These are phyloP conservation scores for Hippasteria phrygiana DNA, from an alignment of 53 echinoderm and acorn worm genomes.

Conservation along the genomic window DNA sequence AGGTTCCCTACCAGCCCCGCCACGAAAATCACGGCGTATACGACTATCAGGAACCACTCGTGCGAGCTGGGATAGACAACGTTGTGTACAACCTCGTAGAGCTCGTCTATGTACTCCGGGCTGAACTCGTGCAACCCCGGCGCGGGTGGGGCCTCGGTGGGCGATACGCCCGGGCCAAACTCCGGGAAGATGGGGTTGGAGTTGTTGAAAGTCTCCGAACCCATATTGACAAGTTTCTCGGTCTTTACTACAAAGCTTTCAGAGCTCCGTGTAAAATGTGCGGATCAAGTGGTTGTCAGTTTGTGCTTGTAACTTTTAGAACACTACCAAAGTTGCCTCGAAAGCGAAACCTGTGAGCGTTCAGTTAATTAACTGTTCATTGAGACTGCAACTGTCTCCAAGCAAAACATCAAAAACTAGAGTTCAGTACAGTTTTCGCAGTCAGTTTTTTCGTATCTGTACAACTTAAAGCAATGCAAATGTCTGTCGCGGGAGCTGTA, in stretches of 20 bases:
- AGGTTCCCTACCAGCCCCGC: conserved; percentile 76
- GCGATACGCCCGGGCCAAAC: background rate
- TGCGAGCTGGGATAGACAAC: conserved; percentile 72
- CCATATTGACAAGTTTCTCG: conserved; percentile 15
- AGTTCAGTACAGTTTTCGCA: background rate
- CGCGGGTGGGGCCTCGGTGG: background rate
- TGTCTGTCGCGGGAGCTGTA: too few relatives aligned
- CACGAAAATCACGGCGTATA: conserved; percentile 72
- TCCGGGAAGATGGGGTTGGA: conserved; percentile 23
- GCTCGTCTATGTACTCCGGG: conserved; percentile 4
- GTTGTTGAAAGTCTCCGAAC: conserved; percentile 14
- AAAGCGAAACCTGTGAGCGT: too few relatives aligned
- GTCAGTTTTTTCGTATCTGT: too few relatives aligned
- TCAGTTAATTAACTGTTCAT: too few relatives aligned
- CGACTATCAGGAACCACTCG: conserved; percentile 83
- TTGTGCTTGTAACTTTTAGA: too few relatives aligned
- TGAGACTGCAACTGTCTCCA: background rate
- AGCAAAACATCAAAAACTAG: background rate
- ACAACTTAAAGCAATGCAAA: too few relatives aligned
- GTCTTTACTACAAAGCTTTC: background rate
- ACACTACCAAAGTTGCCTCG: too few relatives aligned
- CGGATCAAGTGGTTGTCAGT: background rate
- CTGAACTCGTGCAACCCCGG: background rate
- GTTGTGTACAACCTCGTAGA: conserved; percentile 38
- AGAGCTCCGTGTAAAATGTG: background rate